These are phyloP conservation scores for Tiliacea aurago DNA, from an alignment of 2,888 invertebrate species.

Conservation along the genomic window DNA sequence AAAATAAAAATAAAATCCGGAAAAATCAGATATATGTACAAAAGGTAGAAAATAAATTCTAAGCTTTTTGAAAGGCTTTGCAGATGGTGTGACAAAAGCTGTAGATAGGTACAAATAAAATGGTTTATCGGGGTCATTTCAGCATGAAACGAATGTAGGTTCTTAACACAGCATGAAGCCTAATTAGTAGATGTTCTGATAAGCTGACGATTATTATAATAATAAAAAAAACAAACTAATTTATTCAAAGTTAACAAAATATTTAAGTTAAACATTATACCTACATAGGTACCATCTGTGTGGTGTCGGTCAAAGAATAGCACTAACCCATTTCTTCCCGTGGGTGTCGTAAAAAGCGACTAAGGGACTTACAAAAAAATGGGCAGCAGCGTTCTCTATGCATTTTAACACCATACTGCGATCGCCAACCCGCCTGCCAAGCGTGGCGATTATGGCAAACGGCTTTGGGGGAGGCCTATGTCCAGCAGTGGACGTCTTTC, in stretches of 20 bases:
- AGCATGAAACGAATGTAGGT: neutral
- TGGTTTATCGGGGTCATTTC: neutral
- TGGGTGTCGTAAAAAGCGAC: too few relatives aligned
- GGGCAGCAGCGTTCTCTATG: too few relatives aligned
- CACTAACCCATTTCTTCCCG: too few relatives aligned
- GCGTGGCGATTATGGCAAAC: too few relatives aligned
- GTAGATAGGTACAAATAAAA: neutral
- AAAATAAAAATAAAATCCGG: constrained; percentile 48
- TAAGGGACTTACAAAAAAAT: too few relatives aligned
- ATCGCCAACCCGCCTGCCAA: too few relatives aligned
- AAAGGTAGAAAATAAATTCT: constrained; percentile 54
- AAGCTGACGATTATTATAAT: neutral
- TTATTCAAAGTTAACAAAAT: neutral
- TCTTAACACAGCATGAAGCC: neutral
- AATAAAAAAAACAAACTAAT: neutral
- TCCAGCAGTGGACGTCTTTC: too few relatives aligned
- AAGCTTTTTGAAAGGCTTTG: constrained; percentile 1
- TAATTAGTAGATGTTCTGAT: neutral
- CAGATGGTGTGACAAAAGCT: neutral
- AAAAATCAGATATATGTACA: constrained; percentile 46
- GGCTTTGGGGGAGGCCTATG: too few relatives aligned
- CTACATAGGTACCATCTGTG: too few relatives aligned
- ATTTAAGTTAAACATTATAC: neutral
- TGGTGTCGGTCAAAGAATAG: too few relatives aligned
- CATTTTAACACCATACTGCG: too few relatives aligned